A percentile compares a stretch with the other conserved stretches of the same genome.
Conservation (phyloP, 2,113 vertebrate species). For the Antechinus flavipes region DNA sequence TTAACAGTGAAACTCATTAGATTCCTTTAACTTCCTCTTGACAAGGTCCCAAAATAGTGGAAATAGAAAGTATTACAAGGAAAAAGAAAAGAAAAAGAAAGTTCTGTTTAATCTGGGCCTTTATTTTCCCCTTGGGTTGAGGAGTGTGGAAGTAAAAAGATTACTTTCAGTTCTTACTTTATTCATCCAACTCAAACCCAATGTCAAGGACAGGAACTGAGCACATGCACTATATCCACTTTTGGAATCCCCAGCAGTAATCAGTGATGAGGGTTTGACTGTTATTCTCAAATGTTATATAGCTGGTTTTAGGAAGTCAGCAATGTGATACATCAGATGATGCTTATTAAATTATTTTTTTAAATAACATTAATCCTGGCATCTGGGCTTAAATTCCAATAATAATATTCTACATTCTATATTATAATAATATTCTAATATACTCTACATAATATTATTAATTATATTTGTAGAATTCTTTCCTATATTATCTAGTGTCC, state of each 20-base stretch:
- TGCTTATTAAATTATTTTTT: not conserved
- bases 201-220: conserved; percentile 50
- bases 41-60: conserved; percentile 72
- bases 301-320: not conserved
- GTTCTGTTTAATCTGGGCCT: not conserved
- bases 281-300: not conserved
- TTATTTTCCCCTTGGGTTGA: not conserved
- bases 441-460: not conserved
- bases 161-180: conserved; percentile 41
- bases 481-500: not conserved
- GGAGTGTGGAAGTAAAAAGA: not conserved
- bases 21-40: conserved; percentile 62
- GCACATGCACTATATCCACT: not conserved
- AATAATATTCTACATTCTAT: not conserved
- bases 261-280: conserved; percentile 5
- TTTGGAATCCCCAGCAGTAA: not conserved
- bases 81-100: conserved; percentile 42
- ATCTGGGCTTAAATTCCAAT: not conserved
- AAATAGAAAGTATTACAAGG: conserved; percentile 61
- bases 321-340: not conserved
- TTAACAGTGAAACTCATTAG: conserved; percentile 77
- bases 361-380: not conserved
- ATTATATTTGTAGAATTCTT: not conserved
- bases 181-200: conserved; percentile 24
- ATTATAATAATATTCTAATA: not conserved